These are phyloP conservation scores for Sinopyrophorus schimmeli DNA, from an alignment of 2,888 invertebrate species.

Conservation along the genomic window DNA sequence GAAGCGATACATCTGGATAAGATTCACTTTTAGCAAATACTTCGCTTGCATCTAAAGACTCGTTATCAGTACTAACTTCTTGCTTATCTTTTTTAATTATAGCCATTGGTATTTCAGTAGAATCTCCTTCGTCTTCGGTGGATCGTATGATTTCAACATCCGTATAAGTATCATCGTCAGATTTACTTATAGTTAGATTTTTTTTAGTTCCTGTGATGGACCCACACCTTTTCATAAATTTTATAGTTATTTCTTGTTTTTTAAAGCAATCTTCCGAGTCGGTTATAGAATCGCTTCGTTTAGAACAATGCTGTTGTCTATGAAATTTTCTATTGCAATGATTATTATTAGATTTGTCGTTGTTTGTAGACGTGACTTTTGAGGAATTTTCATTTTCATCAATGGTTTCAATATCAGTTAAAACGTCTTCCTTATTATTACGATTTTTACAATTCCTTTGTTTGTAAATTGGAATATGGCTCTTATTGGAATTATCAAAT, in stretches of 20 bases:
- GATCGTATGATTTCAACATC: slow-evolving; percentile 58
- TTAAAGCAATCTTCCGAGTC: too few relatives aligned
- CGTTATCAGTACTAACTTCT: slow-evolving; percentile 50
- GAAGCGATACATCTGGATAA: slow-evolving; percentile 22
- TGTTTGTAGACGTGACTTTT: too few relatives aligned
- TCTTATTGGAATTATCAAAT: background rate
- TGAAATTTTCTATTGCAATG: too few relatives aligned
- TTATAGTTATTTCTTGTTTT: too few relatives aligned
- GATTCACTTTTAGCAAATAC: background rate
- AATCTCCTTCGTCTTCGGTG: slow-evolving; percentile 40
- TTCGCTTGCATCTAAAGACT: slow-evolving; percentile 40
- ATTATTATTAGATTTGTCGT: too few relatives aligned
- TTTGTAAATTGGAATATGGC: background rate
- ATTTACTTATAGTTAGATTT: background rate
- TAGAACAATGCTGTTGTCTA: too few relatives aligned
- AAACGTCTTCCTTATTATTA: slow-evolving; percentile 40
- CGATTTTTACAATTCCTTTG: too few relatives aligned
- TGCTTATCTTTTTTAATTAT: slow-evolving; percentile 43
- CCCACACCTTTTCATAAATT: too few relatives aligned
- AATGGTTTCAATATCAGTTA: slow-evolving; percentile 53
- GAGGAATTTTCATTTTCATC: too few relatives aligned
- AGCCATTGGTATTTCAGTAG: slow-evolving; percentile 47
- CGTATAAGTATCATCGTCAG: slow-evolving; percentile 51
- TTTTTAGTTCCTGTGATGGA: background rate
- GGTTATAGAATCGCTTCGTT: too few relatives aligned